Conservation (phyloP, 2,888 invertebrate genomes). For the Macrophya alboannulata region DNA sequence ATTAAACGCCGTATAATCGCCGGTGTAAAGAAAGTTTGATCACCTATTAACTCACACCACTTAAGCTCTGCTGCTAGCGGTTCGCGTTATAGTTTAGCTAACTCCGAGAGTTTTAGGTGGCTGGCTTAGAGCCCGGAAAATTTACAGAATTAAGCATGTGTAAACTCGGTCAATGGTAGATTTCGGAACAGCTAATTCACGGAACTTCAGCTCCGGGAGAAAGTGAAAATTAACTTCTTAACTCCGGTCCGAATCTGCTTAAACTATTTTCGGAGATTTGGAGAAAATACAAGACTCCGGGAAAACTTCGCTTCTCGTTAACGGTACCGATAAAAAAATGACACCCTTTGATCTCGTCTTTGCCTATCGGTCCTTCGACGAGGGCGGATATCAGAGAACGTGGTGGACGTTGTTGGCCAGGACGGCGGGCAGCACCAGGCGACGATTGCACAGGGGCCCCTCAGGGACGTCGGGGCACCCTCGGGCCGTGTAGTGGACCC, state of each 20-base stretch:
- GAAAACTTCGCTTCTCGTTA: neutral
- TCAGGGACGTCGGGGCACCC: constrained; percentile 76
- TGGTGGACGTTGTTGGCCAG: constrained; percentile 30
- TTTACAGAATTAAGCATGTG: constrained; percentile 2
- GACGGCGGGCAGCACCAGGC: constrained; percentile 30
- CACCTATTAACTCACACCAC: constrained; percentile 7
- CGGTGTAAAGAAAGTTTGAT: constrained; percentile 45
- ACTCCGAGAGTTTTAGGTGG: constrained; percentile 12
- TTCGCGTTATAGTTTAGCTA: constrained; percentile 38
- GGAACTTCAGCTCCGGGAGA: neutral
- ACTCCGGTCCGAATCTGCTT: neutral
- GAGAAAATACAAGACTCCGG: neutral
- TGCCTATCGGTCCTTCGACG: constrained; percentile 64
- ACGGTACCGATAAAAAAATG: neutral
- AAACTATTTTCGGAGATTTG: neutral
- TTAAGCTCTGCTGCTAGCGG: constrained; percentile 4
- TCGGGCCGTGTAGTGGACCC: constrained; percentile 65
- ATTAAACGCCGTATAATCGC: constrained; percentile 24
- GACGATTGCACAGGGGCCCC: constrained; percentile 64
- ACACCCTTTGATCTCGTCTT: constrained; percentile 34
- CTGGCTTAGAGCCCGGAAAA: constrained; percentile 16
- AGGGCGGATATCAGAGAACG: constrained; percentile 58
- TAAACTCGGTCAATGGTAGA: neutral
- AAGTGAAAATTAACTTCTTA: neutral
- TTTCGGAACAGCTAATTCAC: constrained; percentile 1